Conservation (phyloP, 2,888 invertebrate genomes). For the Ischnus inquisitorius region DNA sequence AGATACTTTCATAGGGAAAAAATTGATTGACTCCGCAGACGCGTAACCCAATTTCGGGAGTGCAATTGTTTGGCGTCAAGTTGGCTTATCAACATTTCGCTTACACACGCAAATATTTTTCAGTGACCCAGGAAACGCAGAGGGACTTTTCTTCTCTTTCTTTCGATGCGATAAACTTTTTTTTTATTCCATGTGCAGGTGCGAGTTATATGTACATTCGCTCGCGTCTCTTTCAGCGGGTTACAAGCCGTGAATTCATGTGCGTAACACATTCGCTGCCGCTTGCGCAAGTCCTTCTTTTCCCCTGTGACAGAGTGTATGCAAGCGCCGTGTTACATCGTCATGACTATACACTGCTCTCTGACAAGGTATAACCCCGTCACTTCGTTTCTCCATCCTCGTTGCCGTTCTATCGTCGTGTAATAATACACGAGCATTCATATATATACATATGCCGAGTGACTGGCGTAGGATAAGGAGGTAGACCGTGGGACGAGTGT, state of each 20-base stretch:
- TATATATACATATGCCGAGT: slow-evolving; percentile 28
- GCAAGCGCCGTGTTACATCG: slow-evolving; percentile 16
- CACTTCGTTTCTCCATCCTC: slow-evolving; percentile 48
- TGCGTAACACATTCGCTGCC: slow-evolving; percentile 39
- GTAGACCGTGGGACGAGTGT: slow-evolving; percentile 77
- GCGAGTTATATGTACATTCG: neutral
- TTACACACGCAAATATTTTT: neutral
- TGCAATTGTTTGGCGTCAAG: neutral
- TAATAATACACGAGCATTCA: slow-evolving; percentile 64
- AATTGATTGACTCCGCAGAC: slow-evolving; percentile 1
- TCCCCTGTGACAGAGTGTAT: neutral
- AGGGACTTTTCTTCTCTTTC: neutral
- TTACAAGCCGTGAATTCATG: slow-evolving; percentile 3
- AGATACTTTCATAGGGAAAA: neutral
- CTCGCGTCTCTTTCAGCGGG: neutral
- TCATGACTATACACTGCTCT: neutral
- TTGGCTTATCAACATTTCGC: too few relatives aligned
- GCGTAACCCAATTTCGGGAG: neutral
- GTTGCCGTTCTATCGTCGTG: slow-evolving; percentile 48
- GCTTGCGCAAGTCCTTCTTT: slow-evolving; percentile 55
- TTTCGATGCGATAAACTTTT: neutral
- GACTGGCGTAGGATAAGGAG: slow-evolving; percentile 44
- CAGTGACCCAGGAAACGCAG: neutral
- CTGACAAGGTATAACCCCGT: slow-evolving; percentile 35
- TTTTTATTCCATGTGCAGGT: neutral